Conservation (phyloP, 2,888 invertebrate species). For the Apantesis nais region DNA sequence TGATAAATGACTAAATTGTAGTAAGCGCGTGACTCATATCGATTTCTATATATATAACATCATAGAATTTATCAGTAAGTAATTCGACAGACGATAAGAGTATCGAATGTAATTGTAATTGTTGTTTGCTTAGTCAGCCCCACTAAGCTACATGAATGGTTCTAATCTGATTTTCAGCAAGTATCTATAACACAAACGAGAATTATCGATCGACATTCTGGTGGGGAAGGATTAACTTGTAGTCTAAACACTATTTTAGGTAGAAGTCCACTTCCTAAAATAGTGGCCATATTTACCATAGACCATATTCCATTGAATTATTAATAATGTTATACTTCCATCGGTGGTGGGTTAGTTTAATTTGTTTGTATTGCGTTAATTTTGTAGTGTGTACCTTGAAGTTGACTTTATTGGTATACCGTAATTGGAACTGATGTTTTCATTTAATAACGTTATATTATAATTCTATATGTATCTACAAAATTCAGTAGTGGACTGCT, state of each 20-base stretch:
- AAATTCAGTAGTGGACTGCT: too few species aligned
- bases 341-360: neutral
- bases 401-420: neutral
- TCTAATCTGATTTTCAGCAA: neutral
- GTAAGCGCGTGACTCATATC: too few species aligned
- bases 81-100: neutral
- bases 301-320: neutral
- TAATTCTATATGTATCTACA: neutral
- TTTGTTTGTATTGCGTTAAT: neutral
- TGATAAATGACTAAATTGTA: too few species aligned
- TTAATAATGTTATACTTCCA: neutral
- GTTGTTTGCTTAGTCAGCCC: neutral
- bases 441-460: neutral
- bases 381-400: neutral
- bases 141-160: neutral
- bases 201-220: too few species aligned
- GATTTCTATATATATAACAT: too few species aligned
- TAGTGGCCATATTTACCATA: neutral
- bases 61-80: neutral
- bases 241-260: too few species aligned
- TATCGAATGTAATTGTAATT: neutral
- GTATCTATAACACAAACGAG: too few species aligned
- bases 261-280: neutral
- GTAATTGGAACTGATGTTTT: neutral
- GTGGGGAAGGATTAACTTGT: too few species aligned